phyloP scores from a whole-genome alignment of 2,888 invertebrate species.

The Folsomia candida region DNA sequence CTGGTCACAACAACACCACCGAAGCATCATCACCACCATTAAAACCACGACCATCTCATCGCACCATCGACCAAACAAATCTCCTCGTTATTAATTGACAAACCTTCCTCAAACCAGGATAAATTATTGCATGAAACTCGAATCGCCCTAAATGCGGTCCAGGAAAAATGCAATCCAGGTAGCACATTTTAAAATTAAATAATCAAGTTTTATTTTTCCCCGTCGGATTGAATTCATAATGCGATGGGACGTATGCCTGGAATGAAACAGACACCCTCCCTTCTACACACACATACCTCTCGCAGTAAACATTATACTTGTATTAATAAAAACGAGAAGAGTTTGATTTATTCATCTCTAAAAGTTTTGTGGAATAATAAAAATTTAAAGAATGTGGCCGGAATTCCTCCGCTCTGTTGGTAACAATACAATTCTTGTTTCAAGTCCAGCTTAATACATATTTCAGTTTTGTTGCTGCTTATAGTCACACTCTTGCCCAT shows the following conservation, averaged over 20 bases:
- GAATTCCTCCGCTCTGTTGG: slow-evolving; percentile 21
- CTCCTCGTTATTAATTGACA: not conserved
- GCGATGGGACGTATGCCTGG: not conserved
- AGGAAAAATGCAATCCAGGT: too few species aligned
- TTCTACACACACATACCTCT: not conserved
- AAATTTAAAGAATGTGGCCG: slow-evolving; percentile 45
- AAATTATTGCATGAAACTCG: not conserved
- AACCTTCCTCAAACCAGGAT: not conserved
- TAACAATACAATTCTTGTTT: slow-evolving; percentile 5
- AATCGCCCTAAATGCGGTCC: not conserved
- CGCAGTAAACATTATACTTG: not conserved
- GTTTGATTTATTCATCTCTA: slow-evolving; percentile 34
- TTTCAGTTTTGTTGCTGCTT: too few species aligned
- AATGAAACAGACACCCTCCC: not conserved
- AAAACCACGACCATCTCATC: not conserved
- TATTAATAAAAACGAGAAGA: not conserved
- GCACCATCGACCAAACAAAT: not conserved
- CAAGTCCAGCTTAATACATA: not conserved
- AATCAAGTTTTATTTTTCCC: slow-evolving; percentile 44
- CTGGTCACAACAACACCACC: not conserved
- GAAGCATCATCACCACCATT: not conserved
- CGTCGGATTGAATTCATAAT: slow-evolving; percentile 33
- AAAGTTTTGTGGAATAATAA: slow-evolving; percentile 27
- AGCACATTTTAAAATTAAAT: slow-evolving; percentile 24
- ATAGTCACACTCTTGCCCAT: too few species aligned